Evolutionary conservation across 2,113 vertebrate genomes (phyloP), one percentile per base, ranked within the genome.

Genomic region (Mobula birostris): DNA sequence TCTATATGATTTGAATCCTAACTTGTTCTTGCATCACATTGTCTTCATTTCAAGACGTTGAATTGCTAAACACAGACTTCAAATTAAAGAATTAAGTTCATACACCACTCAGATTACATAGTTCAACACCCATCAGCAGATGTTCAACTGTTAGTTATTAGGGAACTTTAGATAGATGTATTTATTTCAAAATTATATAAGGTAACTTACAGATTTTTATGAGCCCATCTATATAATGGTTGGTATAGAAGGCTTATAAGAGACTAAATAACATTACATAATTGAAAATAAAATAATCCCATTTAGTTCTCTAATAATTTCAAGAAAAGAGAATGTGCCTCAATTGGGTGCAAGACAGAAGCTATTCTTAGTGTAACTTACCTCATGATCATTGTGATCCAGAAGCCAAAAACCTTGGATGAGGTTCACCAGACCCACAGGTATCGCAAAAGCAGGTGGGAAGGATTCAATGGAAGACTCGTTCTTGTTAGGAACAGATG

Each of bases 351-450:
- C 48, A 40, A 58, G 74, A 40, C 24, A 29, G 9, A 74, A 36
- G 6, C 36, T 92, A 21, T 92, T 74, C 21, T n/a, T 40, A 17
- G 32, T 17, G n/a, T 76, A 5, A 96, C 96, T 94, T 96, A 99
- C 99, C 97, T 98, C 98, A 87, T 98, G 98, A 95, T 99, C 98
- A 94, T 96, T 97, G 95, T 99, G 98, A 96, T 99, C 99, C 94
- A 99, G 96, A 79, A 99, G 97, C 99, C 99, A 99, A 95, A 99
- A 97, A 7, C 98, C 98, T 96, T 97, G 98, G 94, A 99, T 97
- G 80, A 99, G 96, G 94, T 99, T 99, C 90, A 99, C 97, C 5
- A 99, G 96, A 74, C 98, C 97, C 94, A 98, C 96, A 7, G 98
- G 98, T 76, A 99, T 96, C 32, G 97, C 97, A 96, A 99, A 99